Evolutionary conservation across 2,113 vertebrate species (phyloP), one percentile per base, ranked within the genome.

Genomic region (Glaucidium brasilianum): DNA sequence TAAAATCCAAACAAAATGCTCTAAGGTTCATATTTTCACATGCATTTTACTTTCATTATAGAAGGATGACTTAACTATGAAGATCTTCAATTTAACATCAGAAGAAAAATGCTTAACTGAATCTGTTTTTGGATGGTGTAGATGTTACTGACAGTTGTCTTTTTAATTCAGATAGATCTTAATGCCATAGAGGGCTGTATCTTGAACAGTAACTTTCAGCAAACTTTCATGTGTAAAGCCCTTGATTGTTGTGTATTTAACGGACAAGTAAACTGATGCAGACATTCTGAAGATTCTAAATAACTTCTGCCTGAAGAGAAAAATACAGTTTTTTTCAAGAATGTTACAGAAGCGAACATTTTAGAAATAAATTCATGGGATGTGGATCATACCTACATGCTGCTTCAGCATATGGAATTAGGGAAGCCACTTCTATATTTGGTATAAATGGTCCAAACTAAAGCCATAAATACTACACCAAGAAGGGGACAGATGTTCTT

Each of bases 371-470:
- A 91, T 26, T 80, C 3, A 15, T 92, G 66, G 86, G 49, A 69
- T 74, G 41, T 69, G 8, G 62, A 69, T 92, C 67, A 35, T 89
- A 94, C 45, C 64, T 96, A 73, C 80, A 26, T 73, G 58, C 56
- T 73, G 39, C 66, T 93, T 90, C 77, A 83, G 66, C 89, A 92
- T 94, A 76, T 94, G 77, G 84, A 95, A 66, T 92, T 78, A 71
- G 89, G 58, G 80, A 94, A 87, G 19, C 19, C 0, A 0, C 45
- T 85, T 87, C 66, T 82, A 29, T 77, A 88, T 79, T 90, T 37
- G 27, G 21, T 90, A 43, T 85, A 90, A 95, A 83, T 88, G 74
- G 73, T 76, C 50, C 67, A 85, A 88, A 85, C 67, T 66, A 66
- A 37, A 83, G 32, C 66, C 37, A 34, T 91, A 90, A 91, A 95